phyloP scores from a whole-genome alignment of 2,888 invertebrate genomes.

The Beris morrisii region DNA sequence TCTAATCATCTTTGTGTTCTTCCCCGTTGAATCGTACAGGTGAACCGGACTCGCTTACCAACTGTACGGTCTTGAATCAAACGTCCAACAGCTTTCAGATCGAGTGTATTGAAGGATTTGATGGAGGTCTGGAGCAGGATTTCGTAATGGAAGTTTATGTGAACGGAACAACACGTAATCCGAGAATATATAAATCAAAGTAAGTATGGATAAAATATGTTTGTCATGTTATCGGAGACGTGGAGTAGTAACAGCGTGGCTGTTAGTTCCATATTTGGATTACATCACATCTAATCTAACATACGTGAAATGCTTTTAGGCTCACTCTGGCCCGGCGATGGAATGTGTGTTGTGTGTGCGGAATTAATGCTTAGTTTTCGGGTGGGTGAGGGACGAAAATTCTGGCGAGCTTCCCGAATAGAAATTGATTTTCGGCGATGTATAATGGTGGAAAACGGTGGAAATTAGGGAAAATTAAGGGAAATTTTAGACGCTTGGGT shows the following conservation, averaged over 20 bases:
- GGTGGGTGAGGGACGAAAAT: too few relatives aligned
- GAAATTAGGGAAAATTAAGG: too few relatives aligned
- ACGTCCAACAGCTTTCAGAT: constrained; percentile 72
- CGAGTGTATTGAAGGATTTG: constrained; percentile 74
- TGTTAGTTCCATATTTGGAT: not conserved
- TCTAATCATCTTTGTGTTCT: too few relatives aligned
- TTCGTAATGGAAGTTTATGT: constrained; percentile 73
- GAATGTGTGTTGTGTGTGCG: too few relatives aligned
- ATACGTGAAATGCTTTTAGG: not conserved
- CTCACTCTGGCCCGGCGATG: too few relatives aligned
- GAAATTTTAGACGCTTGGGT: too few relatives aligned
- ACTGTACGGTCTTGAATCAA: constrained; percentile 74
- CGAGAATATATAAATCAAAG: constrained; percentile 56
- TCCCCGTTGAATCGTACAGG: constrained; percentile 56
- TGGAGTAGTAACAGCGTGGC: not conserved
- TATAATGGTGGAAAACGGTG: too few relatives aligned
- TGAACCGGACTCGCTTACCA: constrained; percentile 71
- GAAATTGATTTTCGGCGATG: too few relatives aligned
- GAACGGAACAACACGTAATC: constrained; percentile 54
- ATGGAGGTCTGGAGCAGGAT: constrained; percentile 73
- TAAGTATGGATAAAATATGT: constrained; percentile 44
- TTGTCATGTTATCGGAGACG: constrained; percentile 7
- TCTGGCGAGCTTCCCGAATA: too few relatives aligned
- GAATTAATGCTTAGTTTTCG: too few relatives aligned
- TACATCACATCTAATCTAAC: not conserved